Base-by-base conservation (phyloP, 1,140 invertebrate species). In the Drosophila mauritiana region DNA sequence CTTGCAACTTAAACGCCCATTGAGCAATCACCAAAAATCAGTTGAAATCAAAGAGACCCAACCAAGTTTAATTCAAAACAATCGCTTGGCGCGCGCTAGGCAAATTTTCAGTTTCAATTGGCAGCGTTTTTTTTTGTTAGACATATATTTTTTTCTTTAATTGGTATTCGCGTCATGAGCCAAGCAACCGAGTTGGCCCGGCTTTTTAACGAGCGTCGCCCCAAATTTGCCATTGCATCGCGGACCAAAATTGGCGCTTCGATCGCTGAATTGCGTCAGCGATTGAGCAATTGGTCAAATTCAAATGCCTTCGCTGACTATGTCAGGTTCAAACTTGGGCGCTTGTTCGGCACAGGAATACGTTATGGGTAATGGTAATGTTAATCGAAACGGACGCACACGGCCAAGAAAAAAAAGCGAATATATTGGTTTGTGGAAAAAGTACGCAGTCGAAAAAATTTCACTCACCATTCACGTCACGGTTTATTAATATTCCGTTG, bases 401-500 rank as follows among this genome's bases (percentile, higher is more conserved):
- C 46, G 42, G 70, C 43, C 40, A 15, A 46, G 56, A 45, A 12
- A 39, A 39, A 39, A 39, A 39, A 13, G 13, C 13, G 12, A 3
- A 25, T 27, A 43, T 37, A 40, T 70, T 22, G 17, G 39, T 39
- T 55, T 46, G 45, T 65, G 46, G 69, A 1, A 31, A 76, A 81
- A 65, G 73, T 67, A 62, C 56, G 31, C 49, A 52, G 49, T 52
- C 49, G 63, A 68, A 58, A 49, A 63, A 75, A 57, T 69, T 68
- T 67, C 45, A 62, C 53, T 57, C 36, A 40, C 57, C 53, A 54
- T 73, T 56, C 62, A 73, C 83, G 84, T 88, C 83, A 88, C 72
- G 74, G 64, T 83, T 88, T 88, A 86, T 88, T 83, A 88, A 88
- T 88, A 88, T 88, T 88, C 83, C 52, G 78, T 88, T 86, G 74